These are phyloP conservation scores for Nemotelus nigrinus DNA, from an alignment of 2,888 invertebrate species.

Conservation along the genomic window DNA sequence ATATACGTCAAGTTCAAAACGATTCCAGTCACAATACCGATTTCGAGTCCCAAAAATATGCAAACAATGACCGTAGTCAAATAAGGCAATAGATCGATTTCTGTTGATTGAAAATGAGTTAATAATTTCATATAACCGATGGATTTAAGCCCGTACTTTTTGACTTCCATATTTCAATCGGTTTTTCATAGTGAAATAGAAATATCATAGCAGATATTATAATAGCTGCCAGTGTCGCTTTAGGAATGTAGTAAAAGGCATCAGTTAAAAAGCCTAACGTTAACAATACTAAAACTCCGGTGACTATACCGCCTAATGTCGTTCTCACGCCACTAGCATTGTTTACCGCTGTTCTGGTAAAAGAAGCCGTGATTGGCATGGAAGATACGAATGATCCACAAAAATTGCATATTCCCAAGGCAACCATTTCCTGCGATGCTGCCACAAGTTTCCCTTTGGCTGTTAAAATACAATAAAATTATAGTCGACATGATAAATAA, in stretches of 20 bases:
- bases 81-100: constrained; percentile 86
- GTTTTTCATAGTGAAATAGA: constrained; percentile 79
- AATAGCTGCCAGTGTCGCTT: constrained; percentile 84
- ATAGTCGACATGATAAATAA: background rate
- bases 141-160: constrained; percentile 71
- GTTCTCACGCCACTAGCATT: constrained; percentile 89
- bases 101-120: constrained; percentile 65
- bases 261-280: constrained; percentile 82
- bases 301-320: constrained; percentile 83
- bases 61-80: constrained; percentile 83
- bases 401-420: constrained; percentile 83
- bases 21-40: constrained; percentile 87
- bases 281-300: constrained; percentile 79
- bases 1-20: constrained; percentile 82
- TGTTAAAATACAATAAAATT: constrained; percentile 58
- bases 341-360: constrained; percentile 89
- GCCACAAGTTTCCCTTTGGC: constrained; percentile 81
- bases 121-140: no score
- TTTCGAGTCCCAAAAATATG: constrained; percentile 82
- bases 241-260: constrained; percentile 86
- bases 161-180: constrained; percentile 78
- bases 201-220: constrained; percentile 90
- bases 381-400: constrained; percentile 82
- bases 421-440: constrained; percentile 90
- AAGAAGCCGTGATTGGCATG: constrained; percentile 89